Percentiles rank a stretch among this genome's conserved stretches.
phyloP scores from a whole-genome alignment of 2,888 invertebrate species.

The Odontocolon sp. region DNA sequence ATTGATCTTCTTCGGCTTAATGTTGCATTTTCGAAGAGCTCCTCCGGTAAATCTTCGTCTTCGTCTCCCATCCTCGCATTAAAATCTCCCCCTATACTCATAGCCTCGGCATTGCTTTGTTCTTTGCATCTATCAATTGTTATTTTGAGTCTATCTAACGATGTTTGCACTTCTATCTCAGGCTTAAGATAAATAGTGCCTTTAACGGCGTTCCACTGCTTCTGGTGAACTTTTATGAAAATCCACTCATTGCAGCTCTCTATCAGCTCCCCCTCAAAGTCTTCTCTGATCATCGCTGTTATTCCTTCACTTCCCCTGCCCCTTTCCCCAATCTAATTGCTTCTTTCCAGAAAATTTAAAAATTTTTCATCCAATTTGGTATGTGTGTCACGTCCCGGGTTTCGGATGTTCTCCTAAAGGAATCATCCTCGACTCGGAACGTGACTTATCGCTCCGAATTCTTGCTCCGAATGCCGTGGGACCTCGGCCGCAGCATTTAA shows the following conservation, averaged over 20 bases:
- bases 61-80: constrained; percentile 1
- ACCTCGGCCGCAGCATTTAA: too few species aligned
- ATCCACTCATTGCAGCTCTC: neutral
- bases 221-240: neutral
- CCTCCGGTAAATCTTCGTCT: neutral
- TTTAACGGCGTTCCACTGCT: neutral
- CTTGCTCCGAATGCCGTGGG: too few species aligned
- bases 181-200: neutral
- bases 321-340: neutral
- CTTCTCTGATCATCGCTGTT: neutral
- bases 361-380: neutral
- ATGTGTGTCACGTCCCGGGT: neutral
- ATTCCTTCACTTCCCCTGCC: neutral
- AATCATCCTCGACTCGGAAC: too few species aligned
- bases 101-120: neutral
- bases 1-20: neutral
- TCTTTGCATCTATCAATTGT: neutral
- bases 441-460: too few species aligned
- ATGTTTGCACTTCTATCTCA: neutral
- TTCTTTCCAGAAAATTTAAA: neutral
- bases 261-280: neutral
- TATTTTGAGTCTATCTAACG: neutral
- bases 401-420: neutral
- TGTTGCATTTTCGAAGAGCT: neutral
- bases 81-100: neutral